Conservation (phyloP, 2,797 vertebrate species). For the Phataginus tricuspis region DNA sequence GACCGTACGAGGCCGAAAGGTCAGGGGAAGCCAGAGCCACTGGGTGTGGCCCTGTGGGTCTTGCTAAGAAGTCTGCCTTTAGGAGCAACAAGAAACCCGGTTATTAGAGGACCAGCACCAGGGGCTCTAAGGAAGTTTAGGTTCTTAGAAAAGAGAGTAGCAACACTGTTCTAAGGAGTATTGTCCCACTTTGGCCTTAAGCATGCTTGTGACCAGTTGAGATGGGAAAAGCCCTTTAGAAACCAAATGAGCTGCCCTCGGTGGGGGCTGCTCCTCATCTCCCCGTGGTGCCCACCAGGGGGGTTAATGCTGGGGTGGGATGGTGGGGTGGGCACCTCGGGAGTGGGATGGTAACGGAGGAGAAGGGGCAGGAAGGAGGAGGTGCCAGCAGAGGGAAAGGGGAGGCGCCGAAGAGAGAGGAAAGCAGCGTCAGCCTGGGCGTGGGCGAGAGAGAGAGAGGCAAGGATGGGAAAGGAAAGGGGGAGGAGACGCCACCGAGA, state of each 20-base stretch:
- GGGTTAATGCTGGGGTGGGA: background rate
- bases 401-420: background rate
- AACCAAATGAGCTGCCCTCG: background rate
- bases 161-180: background rate
- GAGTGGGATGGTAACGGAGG: background rate
- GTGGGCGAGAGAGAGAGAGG: background rate
- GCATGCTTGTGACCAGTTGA: background rate
- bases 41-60: background rate
- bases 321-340: background rate
- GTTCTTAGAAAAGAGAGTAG: background rate
- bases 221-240: background rate
- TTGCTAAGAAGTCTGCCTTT: background rate
- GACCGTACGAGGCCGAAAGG: background rate
- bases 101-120: background rate
- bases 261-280: background rate
- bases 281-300: background rate
- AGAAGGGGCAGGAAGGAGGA: background rate
- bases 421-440: background rate
- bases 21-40: background rate
- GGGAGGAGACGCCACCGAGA: accelerated
- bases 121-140: background rate
- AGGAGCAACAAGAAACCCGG: background rate
- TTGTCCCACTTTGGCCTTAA: background rate
- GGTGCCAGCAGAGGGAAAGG: background rate
- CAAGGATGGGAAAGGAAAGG: background rate